Percentiles rank a stretch among this genome's conserved stretches.
phyloP scores from a whole-genome alignment of 1,140 invertebrate species.

The Drosophila lacteicornis region DNA sequence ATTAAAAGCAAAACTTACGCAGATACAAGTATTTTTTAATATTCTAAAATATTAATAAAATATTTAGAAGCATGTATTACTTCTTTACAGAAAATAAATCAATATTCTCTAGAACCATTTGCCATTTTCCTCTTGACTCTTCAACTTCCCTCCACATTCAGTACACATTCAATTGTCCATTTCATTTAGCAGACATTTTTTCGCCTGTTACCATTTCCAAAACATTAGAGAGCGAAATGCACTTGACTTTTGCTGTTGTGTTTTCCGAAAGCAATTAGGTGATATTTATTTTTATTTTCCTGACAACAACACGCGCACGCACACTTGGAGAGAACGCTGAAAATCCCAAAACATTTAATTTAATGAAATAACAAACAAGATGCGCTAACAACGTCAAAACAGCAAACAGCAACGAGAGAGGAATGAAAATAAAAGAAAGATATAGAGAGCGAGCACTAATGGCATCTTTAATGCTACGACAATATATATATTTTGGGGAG shows the following conservation, averaged over 20 bases:
- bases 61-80: no score
- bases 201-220: conserved; percentile 22
- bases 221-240: conserved; percentile 58
- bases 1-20: no score
- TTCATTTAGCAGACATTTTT: conserved; percentile 36
- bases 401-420: conserved; percentile 50
- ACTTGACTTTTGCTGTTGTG: conserved; percentile 20
- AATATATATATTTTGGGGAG: conserved; percentile 25
- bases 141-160: conserved; percentile 7
- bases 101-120: background rate
- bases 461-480: conserved; percentile 77
- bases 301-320: conserved; percentile 15
- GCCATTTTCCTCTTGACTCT: background rate
- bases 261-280: conserved; percentile 71
- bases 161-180: conserved; percentile 28
- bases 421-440: conserved; percentile 12
- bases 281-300: conserved; percentile 72
- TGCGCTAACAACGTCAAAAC: conserved; percentile 60
- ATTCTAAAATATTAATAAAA: no score
- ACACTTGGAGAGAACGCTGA: conserved; percentile 2
- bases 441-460: conserved; percentile 56
- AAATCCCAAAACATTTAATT: conserved; percentile 75
- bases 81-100: no score
- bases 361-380: conserved; percentile 81
- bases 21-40: no score